phyloP scores from a whole-genome alignment of 2,888 invertebrate genomes.

The Fabriciana adippe region DNA sequence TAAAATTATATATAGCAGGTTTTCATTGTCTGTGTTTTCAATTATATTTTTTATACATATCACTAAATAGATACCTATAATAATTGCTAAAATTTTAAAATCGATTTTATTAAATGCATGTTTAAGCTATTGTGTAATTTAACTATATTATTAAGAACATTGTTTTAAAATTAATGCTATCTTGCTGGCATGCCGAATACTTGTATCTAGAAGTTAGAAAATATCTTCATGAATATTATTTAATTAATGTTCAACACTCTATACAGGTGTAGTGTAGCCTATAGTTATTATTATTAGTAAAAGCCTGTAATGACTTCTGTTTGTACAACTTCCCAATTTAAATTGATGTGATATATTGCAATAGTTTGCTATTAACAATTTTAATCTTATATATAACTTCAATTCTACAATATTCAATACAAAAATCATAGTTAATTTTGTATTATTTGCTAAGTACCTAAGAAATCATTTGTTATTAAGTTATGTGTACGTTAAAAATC shows the following conservation, averaged over 20 bases:
- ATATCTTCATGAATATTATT: no score
- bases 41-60: slow-evolving; percentile 19
- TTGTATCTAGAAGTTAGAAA: background rate
- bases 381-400: no score
- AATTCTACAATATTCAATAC: background rate
- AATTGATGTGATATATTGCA: no score
- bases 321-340: no score
- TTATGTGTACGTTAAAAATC: background rate
- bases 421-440: background rate
- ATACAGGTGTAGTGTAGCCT: background rate
- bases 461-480: background rate
- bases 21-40: background rate
- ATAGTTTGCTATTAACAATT: no score
- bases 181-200: background rate
- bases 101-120: slow-evolving; percentile 4
- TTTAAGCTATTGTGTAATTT: background rate
- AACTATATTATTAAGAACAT: background rate
- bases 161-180: background rate
- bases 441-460: slow-evolving; percentile 11
- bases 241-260: no score
- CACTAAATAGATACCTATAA: slow-evolving; percentile 7
- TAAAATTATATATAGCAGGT: background rate
- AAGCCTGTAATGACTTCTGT: no score
- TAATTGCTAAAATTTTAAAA: background rate
- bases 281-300: no score